Base-by-base conservation (phyloP, 2,888 invertebrate species). In the Sarcophaga caerulescens region DNA sequence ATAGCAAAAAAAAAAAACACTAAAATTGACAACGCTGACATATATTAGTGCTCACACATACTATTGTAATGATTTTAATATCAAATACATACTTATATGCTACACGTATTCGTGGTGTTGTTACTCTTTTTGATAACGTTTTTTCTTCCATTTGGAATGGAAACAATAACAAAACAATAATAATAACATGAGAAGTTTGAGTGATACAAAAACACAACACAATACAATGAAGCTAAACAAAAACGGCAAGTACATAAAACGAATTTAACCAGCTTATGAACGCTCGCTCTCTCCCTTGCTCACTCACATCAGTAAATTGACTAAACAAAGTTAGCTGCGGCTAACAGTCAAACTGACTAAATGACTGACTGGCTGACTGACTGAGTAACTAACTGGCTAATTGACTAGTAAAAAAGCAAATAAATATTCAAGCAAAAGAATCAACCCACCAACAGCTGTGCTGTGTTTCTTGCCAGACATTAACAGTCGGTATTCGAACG, bases 371-470 rank as follows among this genome's bases (percentile, higher is more conserved):
- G 45, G 52, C 21, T 44, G 47, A 74, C 71, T 60, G 45, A 63
- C 21, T 44, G 47, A 74, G 75, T 71, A 44, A 77, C 62, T 76
- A 81, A 44, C 57, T 11, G 62, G 45, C 44, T 66, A 59, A 65
- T 69, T 69, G 63, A 70, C 79, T 71, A 82, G 77, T 74, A 69
- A 78, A 69, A 74, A 73, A 57, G 59, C 47, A 25, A 47, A 4
- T 12, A 47, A 14, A 52, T 47, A 75, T 73, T 62, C 57, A 78
- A 69, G 69, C 74, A 77, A 70, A 86, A 52, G 47, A 70, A 77
- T 62, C 69, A 77, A 59, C 59, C 25, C 76, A 71, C 76, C 47
- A 80, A 83, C 82, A 75, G 79, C 75, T 85, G 79, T 81, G 76
- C 68, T 66, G 17, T 52, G 59, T 59, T 79, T 70, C 60, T 81